Percentiles rank a stretch among this genome's conserved stretches.
These are phyloP conservation scores for Taphrorychus bicolor DNA, from an alignment of 2,888 invertebrate genomes.

Conservation along the genomic window DNA sequence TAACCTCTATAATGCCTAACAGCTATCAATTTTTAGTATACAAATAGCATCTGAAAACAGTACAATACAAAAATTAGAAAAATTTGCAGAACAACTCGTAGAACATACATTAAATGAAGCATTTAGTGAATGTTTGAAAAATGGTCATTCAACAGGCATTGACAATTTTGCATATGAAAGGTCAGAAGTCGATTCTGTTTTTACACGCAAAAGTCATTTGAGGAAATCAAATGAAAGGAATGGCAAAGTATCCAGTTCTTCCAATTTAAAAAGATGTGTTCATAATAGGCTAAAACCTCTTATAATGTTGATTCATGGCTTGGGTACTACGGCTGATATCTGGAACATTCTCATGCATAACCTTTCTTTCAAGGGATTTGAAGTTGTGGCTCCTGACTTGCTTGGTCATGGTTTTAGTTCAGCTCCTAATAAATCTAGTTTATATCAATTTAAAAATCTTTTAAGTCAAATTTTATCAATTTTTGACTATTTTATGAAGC, in stretches of 20 bases:
- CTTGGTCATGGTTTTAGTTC: slow-evolving; percentile 73
- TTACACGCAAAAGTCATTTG: slow-evolving; percentile 10
- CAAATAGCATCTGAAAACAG: slow-evolving; percentile 47
- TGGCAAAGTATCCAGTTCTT: slow-evolving; percentile 15
- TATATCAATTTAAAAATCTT: slow-evolving; percentile 68
- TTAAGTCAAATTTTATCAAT: slow-evolving; percentile 66
- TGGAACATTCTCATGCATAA: slow-evolving; percentile 68
- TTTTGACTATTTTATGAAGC: slow-evolving; percentile 67
- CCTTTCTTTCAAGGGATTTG: slow-evolving; percentile 66
- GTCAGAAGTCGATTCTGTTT: slow-evolving; percentile 47
- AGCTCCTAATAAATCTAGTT: slow-evolving; percentile 63
- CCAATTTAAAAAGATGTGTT: slow-evolving; percentile 26
- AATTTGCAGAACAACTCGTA: slow-evolving; percentile 56
- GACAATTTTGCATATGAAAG: slow-evolving; percentile 53
- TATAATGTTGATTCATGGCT: slow-evolving; percentile 72
- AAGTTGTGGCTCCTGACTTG: slow-evolving; percentile 71
- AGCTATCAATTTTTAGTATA: slow-evolving; percentile 40
- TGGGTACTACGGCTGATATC: slow-evolving; percentile 69
- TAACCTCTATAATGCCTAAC: not conserved
- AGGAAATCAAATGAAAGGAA: slow-evolving; percentile 15
- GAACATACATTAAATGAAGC: slow-evolving; percentile 57
- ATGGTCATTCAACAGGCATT: slow-evolving; percentile 43
- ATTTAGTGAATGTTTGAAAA: slow-evolving; percentile 53
- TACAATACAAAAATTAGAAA: slow-evolving; percentile 49
- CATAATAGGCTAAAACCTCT: slow-evolving; percentile 58